phyloP scores from a whole-genome alignment of 2,888 invertebrate species.

The Andrena trimmerana region DNA sequence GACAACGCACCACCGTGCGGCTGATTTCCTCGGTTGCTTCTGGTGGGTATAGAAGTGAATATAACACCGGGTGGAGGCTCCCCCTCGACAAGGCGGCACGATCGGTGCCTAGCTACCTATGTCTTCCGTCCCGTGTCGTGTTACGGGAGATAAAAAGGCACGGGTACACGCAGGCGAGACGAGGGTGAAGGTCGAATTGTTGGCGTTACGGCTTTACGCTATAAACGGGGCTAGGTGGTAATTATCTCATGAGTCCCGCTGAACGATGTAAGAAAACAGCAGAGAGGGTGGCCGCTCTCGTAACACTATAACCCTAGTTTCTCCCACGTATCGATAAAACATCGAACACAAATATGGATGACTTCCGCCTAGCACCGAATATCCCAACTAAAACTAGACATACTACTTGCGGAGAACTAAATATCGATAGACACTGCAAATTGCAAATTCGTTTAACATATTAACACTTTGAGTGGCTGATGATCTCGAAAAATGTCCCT shows the following conservation, averaged over 20 bases:
- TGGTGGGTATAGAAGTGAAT: slow-evolving; percentile 57
- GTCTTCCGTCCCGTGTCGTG: slow-evolving; percentile 61
- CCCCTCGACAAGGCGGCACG: slow-evolving; percentile 68
- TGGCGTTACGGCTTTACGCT: slow-evolving; percentile 40
- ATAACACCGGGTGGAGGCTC: slow-evolving; percentile 73
- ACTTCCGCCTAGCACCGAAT: no score
- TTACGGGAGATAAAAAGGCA: slow-evolving; percentile 68
- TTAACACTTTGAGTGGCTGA: no score
- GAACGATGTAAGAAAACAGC: slow-evolving; percentile 1
- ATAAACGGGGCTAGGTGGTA: slow-evolving; percentile 36
- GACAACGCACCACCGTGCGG: slow-evolving; percentile 40
- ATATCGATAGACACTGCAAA: no score
- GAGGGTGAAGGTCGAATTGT: slow-evolving; percentile 61
- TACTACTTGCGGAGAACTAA: no score
- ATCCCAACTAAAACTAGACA: no score
- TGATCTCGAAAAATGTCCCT: no score
- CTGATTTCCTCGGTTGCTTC: slow-evolving; percentile 50
- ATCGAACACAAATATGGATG: background rate
- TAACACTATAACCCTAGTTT: background rate
- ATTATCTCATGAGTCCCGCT: slow-evolving; percentile 45
- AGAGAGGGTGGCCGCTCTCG: background rate
- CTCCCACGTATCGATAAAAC: background rate
- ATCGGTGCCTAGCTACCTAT: slow-evolving; percentile 66
- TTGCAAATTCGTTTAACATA: no score
- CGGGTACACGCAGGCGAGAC: slow-evolving; percentile 45